Percentiles rank a stretch among this genome's conserved stretches.
These are phyloP conservation scores for Phycodurus eques DNA, from an alignment of 2,113 vertebrate species.

Conservation along the genomic window DNA sequence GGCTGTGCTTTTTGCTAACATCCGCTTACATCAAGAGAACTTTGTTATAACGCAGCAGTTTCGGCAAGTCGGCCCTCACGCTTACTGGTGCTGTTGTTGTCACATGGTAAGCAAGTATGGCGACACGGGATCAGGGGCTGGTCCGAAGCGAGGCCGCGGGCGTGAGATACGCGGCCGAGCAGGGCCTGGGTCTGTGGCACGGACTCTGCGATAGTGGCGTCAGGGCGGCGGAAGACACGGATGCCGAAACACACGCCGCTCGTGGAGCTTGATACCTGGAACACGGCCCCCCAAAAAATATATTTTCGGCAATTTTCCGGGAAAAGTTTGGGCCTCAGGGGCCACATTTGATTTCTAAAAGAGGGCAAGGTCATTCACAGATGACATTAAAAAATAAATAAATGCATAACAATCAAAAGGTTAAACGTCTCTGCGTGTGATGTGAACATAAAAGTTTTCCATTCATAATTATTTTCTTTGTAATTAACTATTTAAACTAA, in stretches of 20 bases:
- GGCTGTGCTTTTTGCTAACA: slow-evolving; percentile 31
- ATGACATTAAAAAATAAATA: not conserved
- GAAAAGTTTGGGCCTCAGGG: not conserved
- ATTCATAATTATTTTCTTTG: too few relatives aligned
- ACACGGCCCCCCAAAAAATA: not conserved
- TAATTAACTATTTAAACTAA: too few relatives aligned
- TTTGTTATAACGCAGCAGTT: slow-evolving; percentile 7
- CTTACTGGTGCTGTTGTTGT: slow-evolving; percentile 8
- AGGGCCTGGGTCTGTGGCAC: slow-evolving; percentile 59
- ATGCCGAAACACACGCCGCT: slow-evolving; percentile 74
- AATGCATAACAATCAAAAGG: not conserved
- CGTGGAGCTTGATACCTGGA: slow-evolving; percentile 86
- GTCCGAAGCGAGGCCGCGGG: slow-evolving; percentile 25
- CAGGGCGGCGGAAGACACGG: slow-evolving; percentile 78
- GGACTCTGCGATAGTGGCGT: slow-evolving; percentile 64
- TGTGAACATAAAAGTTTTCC: too few relatives aligned
- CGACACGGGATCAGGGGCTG: slow-evolving; percentile 31
- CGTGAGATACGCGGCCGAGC: slow-evolving; percentile 55
- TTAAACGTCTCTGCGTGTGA: too few relatives aligned
- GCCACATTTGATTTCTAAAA: not conserved
- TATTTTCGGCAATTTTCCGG: not conserved
- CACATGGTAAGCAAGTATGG: slow-evolving; percentile 2
- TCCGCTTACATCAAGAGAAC: slow-evolving; percentile 10
- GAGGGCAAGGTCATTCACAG: not conserved
- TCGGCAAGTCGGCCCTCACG: not conserved